These are phyloP conservation scores for Spongilla lacustris DNA, from an alignment of 37 sponge, comb jelly and placozoan species.

Conservation along the genomic window DNA sequence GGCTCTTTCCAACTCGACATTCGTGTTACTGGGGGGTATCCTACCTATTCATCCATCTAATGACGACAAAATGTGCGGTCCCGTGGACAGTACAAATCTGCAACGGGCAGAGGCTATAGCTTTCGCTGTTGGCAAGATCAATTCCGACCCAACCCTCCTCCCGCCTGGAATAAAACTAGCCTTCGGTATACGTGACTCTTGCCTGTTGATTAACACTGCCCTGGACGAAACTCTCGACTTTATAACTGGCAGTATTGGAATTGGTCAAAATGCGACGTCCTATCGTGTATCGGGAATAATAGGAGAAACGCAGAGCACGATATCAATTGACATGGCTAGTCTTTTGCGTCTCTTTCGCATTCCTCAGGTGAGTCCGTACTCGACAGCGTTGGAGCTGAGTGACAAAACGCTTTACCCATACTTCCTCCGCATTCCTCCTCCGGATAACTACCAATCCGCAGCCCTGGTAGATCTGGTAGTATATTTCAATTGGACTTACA, in stretches of 20 bases:
- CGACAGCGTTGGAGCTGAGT: constrained; percentile 66
- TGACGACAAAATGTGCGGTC: constrained; percentile 5
- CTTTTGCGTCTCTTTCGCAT: constrained; percentile 70
- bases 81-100: constrained; percentile 6
- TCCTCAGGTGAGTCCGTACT: constrained; percentile 81
- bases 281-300: constrained; percentile 60
- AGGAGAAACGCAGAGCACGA: constrained; percentile 64
- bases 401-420: constrained; percentile 73
- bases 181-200: constrained; percentile 81
- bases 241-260: constrained; percentile 5
- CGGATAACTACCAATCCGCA: constrained; percentile 74
- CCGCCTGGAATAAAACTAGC: constrained; percentile 49
- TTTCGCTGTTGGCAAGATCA: constrained; percentile 56
- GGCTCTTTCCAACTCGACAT: too few relatives aligned
- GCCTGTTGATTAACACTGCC: constrained; percentile 39
- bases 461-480: constrained; percentile 68
- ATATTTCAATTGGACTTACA: constrained; percentile 69
- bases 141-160: constrained; percentile 46
- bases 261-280: background rate
- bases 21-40: constrained; percentile 69
- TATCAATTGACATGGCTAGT: constrained; percentile 69
- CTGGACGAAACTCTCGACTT: constrained; percentile 56
- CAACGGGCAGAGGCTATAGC: constrained; percentile 79
- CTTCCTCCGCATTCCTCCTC: constrained; percentile 82
- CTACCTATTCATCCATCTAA: constrained; percentile 67